These are phyloP conservation scores for Pseudolaguvia tuberculata DNA, from an alignment of 2,113 vertebrate species.

Conservation along the genomic window DNA sequence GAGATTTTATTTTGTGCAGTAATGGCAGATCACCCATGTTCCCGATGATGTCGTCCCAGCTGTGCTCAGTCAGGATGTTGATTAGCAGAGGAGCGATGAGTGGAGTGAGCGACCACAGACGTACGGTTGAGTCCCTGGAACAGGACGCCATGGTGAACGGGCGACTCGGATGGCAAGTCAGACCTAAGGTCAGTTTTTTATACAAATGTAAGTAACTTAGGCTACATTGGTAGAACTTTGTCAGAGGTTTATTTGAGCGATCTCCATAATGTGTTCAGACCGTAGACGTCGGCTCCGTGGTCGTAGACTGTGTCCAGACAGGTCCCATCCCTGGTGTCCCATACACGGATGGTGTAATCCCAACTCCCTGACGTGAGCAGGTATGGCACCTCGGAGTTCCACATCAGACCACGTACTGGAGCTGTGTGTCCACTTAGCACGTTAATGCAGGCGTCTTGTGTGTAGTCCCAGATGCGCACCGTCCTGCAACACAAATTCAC, in stretches of 20 bases:
- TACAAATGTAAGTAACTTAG: neutral
- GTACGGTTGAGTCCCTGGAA: constrained; percentile 93
- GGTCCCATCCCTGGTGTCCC: constrained; percentile 91
- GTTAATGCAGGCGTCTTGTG: constrained; percentile 90
- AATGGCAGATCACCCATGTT: constrained; percentile 76
- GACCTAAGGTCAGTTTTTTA: constrained; percentile 64
- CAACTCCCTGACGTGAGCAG: constrained; percentile 94
- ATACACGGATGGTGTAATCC: constrained; percentile 94
- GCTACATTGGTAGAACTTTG: neutral
- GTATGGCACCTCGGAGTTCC: constrained; percentile 95
- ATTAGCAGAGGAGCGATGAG: constrained; percentile 85
- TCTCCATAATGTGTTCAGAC: constrained; percentile 58
- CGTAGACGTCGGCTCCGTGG: constrained; percentile 96
- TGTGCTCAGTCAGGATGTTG: constrained; percentile 78
- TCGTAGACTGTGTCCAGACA: constrained; percentile 89
- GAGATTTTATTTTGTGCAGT: neutral
- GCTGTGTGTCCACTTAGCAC: constrained; percentile 87
- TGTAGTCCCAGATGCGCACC: constrained; percentile 97
- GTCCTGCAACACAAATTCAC: constrained; percentile 66
- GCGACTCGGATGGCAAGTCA: constrained; percentile 86
- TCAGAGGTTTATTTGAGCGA: neutral
- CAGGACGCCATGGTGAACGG: constrained; percentile 97
- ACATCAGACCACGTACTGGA: constrained; percentile 90
- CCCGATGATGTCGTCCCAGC: constrained; percentile 89
- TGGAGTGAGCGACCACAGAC: constrained; percentile 90